Percentiles rank a stretch among this genome's conserved stretches.
Conservation (phyloP, 2,797 vertebrate genomes). For the Telmatherina bonti region DNA sequence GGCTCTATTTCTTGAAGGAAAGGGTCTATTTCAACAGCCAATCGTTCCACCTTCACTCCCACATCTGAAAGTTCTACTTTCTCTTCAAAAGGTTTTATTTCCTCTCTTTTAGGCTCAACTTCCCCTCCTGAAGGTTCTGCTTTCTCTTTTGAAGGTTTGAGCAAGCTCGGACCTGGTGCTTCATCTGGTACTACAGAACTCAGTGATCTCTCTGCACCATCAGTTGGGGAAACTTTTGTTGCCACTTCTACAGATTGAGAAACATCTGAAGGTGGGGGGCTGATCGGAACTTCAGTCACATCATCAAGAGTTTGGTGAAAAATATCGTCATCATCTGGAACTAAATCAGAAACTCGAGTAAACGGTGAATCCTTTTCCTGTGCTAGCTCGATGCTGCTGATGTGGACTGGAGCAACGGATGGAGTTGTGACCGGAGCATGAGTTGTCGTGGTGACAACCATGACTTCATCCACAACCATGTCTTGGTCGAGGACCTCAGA, state of each 20-base stretch:
- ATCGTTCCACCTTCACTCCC: neutral
- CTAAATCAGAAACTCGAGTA: slow-evolving; percentile 74
- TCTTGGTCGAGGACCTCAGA: slow-evolving; percentile 55
- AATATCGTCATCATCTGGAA: slow-evolving; percentile 63
- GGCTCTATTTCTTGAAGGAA: neutral
- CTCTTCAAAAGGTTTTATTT: neutral
- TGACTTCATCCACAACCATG: slow-evolving; percentile 71
- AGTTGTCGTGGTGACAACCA: slow-evolving; percentile 46
- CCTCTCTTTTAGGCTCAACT: neutral
- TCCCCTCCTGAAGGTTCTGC: neutral
- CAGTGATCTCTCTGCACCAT: neutral
- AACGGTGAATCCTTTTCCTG: slow-evolving; percentile 82
- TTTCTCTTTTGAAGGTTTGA: neutral
- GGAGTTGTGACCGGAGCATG: slow-evolving; percentile 1
- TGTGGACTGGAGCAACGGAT: slow-evolving; percentile 22
- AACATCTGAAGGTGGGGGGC: neutral
- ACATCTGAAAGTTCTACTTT: neutral
- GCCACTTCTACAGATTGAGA: slow-evolving; percentile 2
- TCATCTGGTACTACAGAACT: slow-evolving; percentile 3
- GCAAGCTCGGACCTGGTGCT: neutral
- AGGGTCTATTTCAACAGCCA: neutral
- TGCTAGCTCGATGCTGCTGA: slow-evolving; percentile 51
- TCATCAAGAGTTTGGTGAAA: slow-evolving; percentile 41
- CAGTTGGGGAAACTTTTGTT: slow-evolving; percentile 5
- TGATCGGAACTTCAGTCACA: slow-evolving; percentile 9